These are phyloP conservation scores for Poicephalus gulielmi DNA, from an alignment of 2,113 vertebrate genomes.

Conservation along the genomic window DNA sequence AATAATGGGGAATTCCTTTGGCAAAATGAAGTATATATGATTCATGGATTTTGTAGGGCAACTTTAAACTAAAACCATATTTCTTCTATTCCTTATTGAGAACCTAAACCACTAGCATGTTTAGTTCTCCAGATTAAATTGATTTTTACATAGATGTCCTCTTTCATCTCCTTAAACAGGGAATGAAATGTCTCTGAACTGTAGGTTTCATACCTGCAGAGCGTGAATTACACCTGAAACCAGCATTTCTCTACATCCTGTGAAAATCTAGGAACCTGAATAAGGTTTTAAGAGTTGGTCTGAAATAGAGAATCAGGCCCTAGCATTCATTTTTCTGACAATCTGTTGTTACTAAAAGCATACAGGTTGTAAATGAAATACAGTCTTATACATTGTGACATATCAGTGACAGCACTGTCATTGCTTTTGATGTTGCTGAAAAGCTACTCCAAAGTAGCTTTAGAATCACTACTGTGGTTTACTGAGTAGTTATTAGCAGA, in stretches of 20 bases:
- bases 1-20: slow-evolving; percentile 7
- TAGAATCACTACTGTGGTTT: not conserved
- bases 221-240: not conserved
- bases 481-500: not conserved
- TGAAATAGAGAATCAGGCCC: not conserved
- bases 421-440: not conserved
- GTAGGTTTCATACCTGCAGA: not conserved
- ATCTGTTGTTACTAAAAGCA: not conserved
- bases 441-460: not conserved
- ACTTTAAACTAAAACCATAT: not conserved
- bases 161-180: not conserved
- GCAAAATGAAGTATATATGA: not conserved
- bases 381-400: not conserved
- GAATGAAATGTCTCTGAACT: not conserved
- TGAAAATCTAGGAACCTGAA: not conserved
- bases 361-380: not conserved
- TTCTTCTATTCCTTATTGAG: not conserved
- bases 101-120: not conserved
- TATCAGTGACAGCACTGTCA: not conserved
- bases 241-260: not conserved
- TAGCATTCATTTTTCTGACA: not conserved
- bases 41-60: not conserved
- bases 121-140: not conserved
- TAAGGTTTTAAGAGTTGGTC: not conserved
- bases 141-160: not conserved